Conservation (phyloP, 2,113 vertebrate genomes). For the Propithecus coquereli region DNA sequence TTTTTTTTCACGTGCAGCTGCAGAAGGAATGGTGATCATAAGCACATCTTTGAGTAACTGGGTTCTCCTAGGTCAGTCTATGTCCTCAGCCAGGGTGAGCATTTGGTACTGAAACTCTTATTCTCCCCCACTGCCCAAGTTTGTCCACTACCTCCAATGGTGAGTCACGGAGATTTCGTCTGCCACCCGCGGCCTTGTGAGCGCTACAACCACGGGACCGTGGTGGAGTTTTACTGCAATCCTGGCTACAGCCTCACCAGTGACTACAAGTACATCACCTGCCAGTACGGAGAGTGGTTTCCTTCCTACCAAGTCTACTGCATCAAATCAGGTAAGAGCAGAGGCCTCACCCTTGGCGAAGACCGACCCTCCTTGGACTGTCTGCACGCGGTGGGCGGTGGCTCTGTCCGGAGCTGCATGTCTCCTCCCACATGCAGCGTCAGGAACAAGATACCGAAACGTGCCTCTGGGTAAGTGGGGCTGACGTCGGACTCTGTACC, state of each 20-base stretch:
- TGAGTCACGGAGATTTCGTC: slow-evolving; percentile 89
- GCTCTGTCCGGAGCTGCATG: neutral
- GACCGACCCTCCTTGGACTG: too few species aligned
- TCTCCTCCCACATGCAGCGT: accelerated
- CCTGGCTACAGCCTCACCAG: slow-evolving; percentile 90
- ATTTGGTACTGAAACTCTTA: slow-evolving; percentile 35
- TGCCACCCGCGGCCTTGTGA: slow-evolving; percentile 92
- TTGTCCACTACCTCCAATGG: slow-evolving; percentile 89
- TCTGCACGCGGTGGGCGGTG: accelerated
- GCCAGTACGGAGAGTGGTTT: slow-evolving; percentile 91
- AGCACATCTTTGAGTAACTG: accelerated
- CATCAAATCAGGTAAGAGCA: slow-evolving; percentile 83
- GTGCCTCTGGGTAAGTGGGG: accelerated
- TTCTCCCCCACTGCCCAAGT: slow-evolving; percentile 81
- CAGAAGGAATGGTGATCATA: too few species aligned
- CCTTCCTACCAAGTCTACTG: slow-evolving; percentile 90
- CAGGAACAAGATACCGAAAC: neutral
- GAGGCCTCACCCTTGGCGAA: accelerated
- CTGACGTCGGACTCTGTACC: neutral
- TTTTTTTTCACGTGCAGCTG: too few species aligned
- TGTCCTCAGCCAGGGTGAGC: accelerated
- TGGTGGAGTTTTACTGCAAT: slow-evolving; percentile 91
- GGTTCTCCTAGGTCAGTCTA: too few species aligned
- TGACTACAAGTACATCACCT: slow-evolving; percentile 93
- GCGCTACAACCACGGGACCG: slow-evolving; percentile 88